Conservation (phyloP, 2,797 vertebrate species). For the Heliangelus exortis region DNA sequence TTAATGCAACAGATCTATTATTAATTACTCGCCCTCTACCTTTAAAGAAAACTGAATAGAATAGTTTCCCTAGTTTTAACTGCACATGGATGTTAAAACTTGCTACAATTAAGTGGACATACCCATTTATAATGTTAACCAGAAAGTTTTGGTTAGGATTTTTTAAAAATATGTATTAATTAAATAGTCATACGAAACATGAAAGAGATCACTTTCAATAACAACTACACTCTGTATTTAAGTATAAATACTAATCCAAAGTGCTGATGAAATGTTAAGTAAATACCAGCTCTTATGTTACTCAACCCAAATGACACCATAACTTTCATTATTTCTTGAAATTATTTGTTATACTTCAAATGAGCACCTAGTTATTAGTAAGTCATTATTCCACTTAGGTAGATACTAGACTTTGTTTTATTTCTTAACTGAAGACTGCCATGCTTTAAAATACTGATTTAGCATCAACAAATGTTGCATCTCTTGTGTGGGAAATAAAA, state of each 20-base stretch:
- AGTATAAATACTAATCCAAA: constrained; percentile 20
- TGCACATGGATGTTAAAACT: background rate
- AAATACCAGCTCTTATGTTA: background rate
- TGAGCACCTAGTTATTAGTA: background rate
- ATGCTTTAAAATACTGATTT: background rate
- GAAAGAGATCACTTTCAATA: background rate
- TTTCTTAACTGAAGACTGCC: background rate
- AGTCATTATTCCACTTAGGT: background rate
- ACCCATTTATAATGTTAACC: background rate
- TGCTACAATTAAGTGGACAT: background rate
- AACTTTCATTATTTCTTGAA: constrained; percentile 3
- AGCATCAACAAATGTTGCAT: background rate
- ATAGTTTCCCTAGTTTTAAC: background rate
- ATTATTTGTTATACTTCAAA: background rate
- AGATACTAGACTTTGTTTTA: background rate
- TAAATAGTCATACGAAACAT: background rate
- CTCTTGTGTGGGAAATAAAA: background rate
- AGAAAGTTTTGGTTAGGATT: background rate
- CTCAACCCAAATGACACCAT: background rate
- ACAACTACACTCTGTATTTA: background rate
- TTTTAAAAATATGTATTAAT: background rate
- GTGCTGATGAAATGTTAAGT: background rate
- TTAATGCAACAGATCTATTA: background rate
- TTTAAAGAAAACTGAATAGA: background rate
- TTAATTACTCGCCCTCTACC: background rate